These are phyloP conservation scores for Tryphoninae sp. DNA, from an alignment of 2,888 invertebrate genomes.

Conservation along the genomic window DNA sequence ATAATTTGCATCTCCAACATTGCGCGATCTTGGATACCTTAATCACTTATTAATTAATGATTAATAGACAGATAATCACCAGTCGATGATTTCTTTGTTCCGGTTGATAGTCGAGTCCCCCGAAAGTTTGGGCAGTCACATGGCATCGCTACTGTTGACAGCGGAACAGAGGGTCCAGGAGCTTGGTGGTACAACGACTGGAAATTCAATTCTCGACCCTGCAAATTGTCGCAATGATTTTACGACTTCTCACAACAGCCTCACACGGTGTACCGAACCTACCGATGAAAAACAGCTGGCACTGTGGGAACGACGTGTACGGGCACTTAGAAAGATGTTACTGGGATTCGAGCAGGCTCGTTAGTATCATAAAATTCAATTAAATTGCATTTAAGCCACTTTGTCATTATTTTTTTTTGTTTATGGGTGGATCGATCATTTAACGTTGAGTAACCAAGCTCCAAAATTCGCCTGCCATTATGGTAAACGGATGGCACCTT, in stretches of 20 bases:
- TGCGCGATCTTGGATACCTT: no score
- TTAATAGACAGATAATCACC: not conserved
- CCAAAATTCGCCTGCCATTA: no score
- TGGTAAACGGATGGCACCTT: no score
- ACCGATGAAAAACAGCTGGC: conserved; percentile 92
- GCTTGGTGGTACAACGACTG: conserved; percentile 83
- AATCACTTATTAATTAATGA: not conserved
- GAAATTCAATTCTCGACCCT: conserved; percentile 74
- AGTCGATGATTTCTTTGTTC: conserved; percentile 11
- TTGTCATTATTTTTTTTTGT: not conserved
- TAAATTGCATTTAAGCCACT: not conserved
- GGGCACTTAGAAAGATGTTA: conserved; percentile 90
- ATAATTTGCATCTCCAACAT: no score
- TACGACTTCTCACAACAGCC: conserved; percentile 79
- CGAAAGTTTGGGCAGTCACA: conserved; percentile 89
- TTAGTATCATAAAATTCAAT: conserved; percentile 76
- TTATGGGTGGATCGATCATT: not conserved
- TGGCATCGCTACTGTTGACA: conserved; percentile 89
- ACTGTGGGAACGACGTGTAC: conserved; percentile 93
- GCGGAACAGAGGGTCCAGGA: conserved; percentile 93
- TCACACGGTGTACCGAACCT: conserved; percentile 87
- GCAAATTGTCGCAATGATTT: conserved; percentile 77
- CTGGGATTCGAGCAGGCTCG: conserved; percentile 93
- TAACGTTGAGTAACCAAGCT: no score
- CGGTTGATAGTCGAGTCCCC: conserved; percentile 86